Conservation (phyloP, 53 echinoderm and acorn worm species). For the Patiria pectinifera region DNA sequence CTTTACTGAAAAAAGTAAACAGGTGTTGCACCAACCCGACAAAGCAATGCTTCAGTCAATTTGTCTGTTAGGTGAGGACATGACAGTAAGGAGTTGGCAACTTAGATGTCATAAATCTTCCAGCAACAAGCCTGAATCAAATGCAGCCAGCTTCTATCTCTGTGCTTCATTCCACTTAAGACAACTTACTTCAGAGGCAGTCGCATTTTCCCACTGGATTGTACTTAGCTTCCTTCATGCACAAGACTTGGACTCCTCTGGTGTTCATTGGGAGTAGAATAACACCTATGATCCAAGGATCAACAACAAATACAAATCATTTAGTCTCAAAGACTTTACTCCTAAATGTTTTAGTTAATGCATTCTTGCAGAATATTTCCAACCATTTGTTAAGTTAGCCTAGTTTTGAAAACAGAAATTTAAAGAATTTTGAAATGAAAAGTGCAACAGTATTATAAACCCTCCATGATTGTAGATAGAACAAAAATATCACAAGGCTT, state of each 20-base stretch:
- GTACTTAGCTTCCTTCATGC: slow-evolving; percentile 99
- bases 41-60: too few relatives aligned
- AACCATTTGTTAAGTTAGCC: not conserved
- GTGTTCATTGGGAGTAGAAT: slow-evolving; percentile 99
- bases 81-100: too few relatives aligned
- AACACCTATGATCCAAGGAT: slow-evolving; percentile 66
- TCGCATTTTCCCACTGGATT: slow-evolving; percentile 99
- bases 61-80: too few relatives aligned
- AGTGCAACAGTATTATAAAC: too few relatives aligned
- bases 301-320: not conserved
- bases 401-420: too few relatives aligned
- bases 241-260: slow-evolving; percentile 97
- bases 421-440: too few relatives aligned
- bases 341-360: not conserved
- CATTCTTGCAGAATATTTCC: not conserved
- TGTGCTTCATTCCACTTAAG: not conserved
- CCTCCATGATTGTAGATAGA: too few relatives aligned
- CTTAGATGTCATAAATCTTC: too few relatives aligned
- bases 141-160: not conserved
- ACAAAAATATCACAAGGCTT: too few relatives aligned
- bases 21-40: too few relatives aligned
- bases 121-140: not conserved
- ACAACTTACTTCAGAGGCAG: slow-evolving; percentile 94
- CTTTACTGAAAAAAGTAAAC: too few relatives aligned
- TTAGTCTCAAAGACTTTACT: too few relatives aligned